Conservation (phyloP, 2,113 vertebrate genomes). For the Etia nguti region DNA sequence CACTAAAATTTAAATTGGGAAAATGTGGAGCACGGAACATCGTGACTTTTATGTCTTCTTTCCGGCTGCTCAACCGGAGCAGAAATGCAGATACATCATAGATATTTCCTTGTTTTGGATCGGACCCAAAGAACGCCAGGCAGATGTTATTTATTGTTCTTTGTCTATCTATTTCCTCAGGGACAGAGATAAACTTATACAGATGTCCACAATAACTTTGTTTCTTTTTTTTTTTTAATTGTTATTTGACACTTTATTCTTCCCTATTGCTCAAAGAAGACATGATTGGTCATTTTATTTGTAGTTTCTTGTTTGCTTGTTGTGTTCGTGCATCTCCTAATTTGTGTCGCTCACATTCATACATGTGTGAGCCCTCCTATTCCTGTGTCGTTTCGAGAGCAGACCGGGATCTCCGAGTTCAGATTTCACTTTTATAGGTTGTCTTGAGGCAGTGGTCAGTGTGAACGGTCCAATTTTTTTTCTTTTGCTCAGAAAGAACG, state of each 20-base stretch:
- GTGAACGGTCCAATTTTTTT: neutral
- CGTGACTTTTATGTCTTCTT: conserved; percentile 48
- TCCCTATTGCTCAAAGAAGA: neutral
- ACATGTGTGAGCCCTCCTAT: neutral
- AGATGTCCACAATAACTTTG: conserved; percentile 64
- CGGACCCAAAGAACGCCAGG: conserved; percentile 53
- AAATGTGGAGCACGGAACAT: conserved; percentile 18
- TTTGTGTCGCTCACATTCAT: neutral
- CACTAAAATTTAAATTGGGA: conserved; percentile 46
- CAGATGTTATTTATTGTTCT: conserved; percentile 74
- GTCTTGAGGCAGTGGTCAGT: conserved; percentile 47
- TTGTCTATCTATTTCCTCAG: conserved; percentile 58
- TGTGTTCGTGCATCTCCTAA: neutral
- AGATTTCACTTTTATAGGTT: conserved; percentile 42
- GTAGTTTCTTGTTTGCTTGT: neutral
- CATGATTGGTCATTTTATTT: neutral
- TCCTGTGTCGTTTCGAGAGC: neutral
- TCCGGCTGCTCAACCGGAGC: conserved; percentile 18
- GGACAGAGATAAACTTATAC: conserved; percentile 55
- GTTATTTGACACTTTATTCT: conserved; percentile 1
- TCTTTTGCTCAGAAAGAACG: conserved; percentile 44
- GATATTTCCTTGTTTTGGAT: conserved; percentile 53
- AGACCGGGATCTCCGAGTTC: neutral
- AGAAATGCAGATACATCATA: conserved; percentile 55
- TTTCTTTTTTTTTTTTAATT: conserved; percentile 17